phyloP scores from a whole-genome alignment of 2,797 vertebrate genomes.

The Okamejei kenojei region DNA sequence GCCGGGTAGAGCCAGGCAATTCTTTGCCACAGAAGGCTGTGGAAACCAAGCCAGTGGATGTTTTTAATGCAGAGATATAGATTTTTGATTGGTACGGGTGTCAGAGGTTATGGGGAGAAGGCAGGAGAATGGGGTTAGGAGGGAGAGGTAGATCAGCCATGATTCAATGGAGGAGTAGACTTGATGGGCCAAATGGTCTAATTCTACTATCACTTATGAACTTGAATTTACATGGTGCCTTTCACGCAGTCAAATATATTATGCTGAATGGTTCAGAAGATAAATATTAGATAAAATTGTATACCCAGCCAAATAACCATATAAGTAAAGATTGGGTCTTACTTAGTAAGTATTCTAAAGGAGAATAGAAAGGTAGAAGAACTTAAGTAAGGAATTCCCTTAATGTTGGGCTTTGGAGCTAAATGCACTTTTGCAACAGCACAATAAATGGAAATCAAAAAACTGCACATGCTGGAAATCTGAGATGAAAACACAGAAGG shows the following conservation, averaged over 20 bases:
- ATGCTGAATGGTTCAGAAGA: neutral
- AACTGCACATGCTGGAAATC: too few species aligned
- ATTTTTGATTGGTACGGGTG: too few species aligned
- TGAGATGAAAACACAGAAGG: too few species aligned
- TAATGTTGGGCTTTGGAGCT: neutral
- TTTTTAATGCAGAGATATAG: too few species aligned
- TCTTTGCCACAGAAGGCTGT: too few species aligned
- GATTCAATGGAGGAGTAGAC: too few species aligned
- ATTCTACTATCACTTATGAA: neutral
- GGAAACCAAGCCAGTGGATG: too few species aligned
- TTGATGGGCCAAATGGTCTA: too few species aligned
- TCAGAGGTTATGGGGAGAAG: too few species aligned
- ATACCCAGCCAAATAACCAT: neutral
- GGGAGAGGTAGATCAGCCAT: too few species aligned
- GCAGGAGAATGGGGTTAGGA: too few species aligned
- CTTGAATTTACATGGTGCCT: neutral
- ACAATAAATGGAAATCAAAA: too few species aligned
- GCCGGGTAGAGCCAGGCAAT: neutral
- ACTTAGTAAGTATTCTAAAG: neutral
- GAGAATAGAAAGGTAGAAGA: neutral
- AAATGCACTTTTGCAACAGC: neutral
- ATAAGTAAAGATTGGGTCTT: neutral
- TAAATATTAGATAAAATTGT: neutral
- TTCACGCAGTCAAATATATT: neutral
- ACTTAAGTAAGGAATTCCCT: neutral